Evolutionary conservation across 1,140 invertebrate species (phyloP), one percentile per base, ranked within the genome.

Genomic region (Aphis craccivora): DNA sequence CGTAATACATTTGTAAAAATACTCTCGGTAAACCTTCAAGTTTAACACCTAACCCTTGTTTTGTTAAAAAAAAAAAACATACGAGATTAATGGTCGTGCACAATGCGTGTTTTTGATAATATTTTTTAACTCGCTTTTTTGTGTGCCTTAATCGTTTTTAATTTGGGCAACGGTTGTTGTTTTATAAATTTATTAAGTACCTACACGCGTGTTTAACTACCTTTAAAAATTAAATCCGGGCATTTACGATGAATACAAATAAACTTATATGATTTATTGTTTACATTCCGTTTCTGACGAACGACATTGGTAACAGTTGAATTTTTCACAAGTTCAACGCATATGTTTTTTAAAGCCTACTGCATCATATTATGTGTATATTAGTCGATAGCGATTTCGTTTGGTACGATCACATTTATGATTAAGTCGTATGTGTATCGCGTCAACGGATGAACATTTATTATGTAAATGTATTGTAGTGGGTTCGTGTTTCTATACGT

Each of bases 41-140:
- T 76, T 76, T 76, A 76, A n/a, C 60, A 76, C 60, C 60, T 76
- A 35, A 76, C 60, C 60, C 60, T 67, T n/a, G n/a, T 76, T 76
- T n/a, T n/a, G 60, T 76, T n/a, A n/a, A n/a, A n/a, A n/a, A n/a
- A 30, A 30, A 60, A n/a, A 67, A 30, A 4, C 60, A n/a, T n/a
- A 76, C 18, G 11, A n/a, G 60, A 76, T 76, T 35, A 76, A 76
- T 76, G 60, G 30, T 30, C 60, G 60, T 5, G 30, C 4, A 18
- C 30, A 20, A n/a, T 30, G 30, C 30, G 14, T 25, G 60, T 67
- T 67, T 67, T 76, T 18, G 1, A 18, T 11, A 76, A 76, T n/a
- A 76, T 18, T 76, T 76, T 67, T 67, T n/a, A 67, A 67, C 60
- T 14, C 14, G 25, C 23, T 60, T 67, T 67, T 67, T 76, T n/a